phyloP scores from a whole-genome alignment of 2,113 vertebrate genomes.

The Sceloporus tristichus region DNA sequence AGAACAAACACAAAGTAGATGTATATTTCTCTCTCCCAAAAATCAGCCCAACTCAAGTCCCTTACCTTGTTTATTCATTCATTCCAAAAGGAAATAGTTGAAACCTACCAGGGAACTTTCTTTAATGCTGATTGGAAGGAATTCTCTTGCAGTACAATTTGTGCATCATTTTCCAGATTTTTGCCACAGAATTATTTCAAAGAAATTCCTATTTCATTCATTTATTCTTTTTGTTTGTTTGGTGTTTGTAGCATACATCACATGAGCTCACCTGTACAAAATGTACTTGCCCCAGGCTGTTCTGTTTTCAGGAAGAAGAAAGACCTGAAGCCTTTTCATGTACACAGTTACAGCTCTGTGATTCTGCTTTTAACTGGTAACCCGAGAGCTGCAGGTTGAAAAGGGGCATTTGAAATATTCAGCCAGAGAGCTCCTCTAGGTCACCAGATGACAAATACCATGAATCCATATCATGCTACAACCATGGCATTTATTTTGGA shows the following conservation, averaged over 20 bases:
- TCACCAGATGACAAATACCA: no score
- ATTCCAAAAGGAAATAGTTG: conserved; percentile 23
- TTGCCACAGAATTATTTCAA: neutral
- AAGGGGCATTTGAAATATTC: no score
- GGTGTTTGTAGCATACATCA: no score
- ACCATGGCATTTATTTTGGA: neutral
- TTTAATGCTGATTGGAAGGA: neutral
- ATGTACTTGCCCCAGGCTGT: no score
- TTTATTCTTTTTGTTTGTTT: no score
- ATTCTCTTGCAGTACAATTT: neutral
- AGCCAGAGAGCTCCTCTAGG: no score
- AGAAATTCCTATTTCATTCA: neutral
- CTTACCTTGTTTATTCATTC: neutral
- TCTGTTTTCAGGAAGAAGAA: neutral
- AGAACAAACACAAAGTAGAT: neutral
- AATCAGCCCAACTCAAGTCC: neutral
- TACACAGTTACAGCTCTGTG: no score
- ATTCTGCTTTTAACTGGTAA: no score
- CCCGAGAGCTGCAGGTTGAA: no score
- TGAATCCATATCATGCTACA: no score
- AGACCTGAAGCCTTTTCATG: neutral
- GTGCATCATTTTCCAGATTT: neutral
- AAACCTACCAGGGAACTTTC: neutral
- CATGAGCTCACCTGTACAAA: neutral
- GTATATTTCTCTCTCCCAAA: no score